Evolutionary conservation across 1,140 invertebrate genomes (phyloP), one percentile per base, ranked within the genome.

Genomic region (Zaprionus lachaisei): DNA sequence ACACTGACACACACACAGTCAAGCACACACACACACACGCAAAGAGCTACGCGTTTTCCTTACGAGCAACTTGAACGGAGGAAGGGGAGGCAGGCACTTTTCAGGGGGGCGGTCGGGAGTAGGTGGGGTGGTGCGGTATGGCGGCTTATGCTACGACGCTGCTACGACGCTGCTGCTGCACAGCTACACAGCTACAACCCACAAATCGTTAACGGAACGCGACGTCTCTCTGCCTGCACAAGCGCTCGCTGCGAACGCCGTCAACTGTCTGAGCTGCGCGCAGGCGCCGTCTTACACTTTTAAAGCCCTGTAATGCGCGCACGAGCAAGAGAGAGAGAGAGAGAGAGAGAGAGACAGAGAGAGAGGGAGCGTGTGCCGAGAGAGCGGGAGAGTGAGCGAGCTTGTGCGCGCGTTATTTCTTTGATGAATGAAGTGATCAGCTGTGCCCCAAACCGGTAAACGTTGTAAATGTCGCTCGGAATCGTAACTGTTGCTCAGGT

Each of bases 211-310:
- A 44, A 69, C 63, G 76, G 44, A 73, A 60, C 81, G 84, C 83
- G 81, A 79, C 84, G 78, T 79, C 31, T 71, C 41, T 47, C 41
- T 47, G 15, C n/a, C 41, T 47, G 70, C 67, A 47, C 78, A 80
- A 83, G 80, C 84, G 83, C 69, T 87, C 81, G 68, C 70, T 79
- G 62, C 74, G 69, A 89, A 81, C 81, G 79, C 83, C 80, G 69
- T 87, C 80, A 83, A 87, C 84, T 80, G 79, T 84, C 85, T 89
- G 84, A 89, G 79, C 84, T 69, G 75, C 74, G 83, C 83, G 84
- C 84, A 76, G 81, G 84, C 83, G 84, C 78, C 58, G 66, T 58
- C 69, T 44, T 76, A 44, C 47, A 78, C 78, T 87, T 89, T 87
- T 79, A 87, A 87, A 77, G 71, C 77, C 49, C 79, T 38, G 70